A percentile compares a stretch with the other conserved stretches of the same genome.
Conservation (phyloP, 2,888 invertebrate species). For the Beris morrisii region DNA sequence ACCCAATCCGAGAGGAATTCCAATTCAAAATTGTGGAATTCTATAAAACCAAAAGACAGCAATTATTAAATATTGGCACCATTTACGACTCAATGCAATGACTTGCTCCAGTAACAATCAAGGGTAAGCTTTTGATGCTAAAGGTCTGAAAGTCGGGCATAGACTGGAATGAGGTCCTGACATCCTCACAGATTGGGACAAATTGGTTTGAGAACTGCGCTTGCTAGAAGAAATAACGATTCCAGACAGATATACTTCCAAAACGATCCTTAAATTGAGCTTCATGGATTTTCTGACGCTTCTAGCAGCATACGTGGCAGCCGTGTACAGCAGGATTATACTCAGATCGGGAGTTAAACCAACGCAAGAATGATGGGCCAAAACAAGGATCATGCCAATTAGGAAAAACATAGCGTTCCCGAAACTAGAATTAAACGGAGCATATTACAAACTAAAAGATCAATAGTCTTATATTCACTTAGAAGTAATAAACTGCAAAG, state of each 20-base stretch:
- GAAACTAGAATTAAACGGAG: not conserved
- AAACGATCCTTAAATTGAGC: not conserved
- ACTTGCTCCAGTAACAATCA: not conserved
- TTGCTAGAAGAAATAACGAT: not conserved
- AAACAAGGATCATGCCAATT: not conserved
- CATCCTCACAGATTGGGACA: not conserved
- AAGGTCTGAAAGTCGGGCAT: not conserved
- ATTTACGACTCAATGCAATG: not conserved
- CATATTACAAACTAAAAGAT: not conserved
- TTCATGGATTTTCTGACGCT: not conserved
- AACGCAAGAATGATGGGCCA: not conserved
- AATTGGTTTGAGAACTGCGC: not conserved
- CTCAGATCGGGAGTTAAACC: not conserved
- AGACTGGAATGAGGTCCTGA: not conserved
- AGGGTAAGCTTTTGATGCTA: not conserved
- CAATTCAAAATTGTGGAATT: not conserved
- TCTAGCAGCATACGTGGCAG: not conserved
- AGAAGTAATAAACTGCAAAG: too few species aligned
- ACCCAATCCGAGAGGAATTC: not conserved
- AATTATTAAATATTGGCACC: not conserved
- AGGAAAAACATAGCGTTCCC: not conserved
- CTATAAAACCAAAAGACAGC: not conserved
- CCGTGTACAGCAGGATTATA: not conserved
- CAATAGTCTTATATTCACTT: too few species aligned
- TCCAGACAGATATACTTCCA: not conserved